Base-by-base conservation (phyloP, 2,797 vertebrate genomes). In the Bufotes viridis region DNA sequence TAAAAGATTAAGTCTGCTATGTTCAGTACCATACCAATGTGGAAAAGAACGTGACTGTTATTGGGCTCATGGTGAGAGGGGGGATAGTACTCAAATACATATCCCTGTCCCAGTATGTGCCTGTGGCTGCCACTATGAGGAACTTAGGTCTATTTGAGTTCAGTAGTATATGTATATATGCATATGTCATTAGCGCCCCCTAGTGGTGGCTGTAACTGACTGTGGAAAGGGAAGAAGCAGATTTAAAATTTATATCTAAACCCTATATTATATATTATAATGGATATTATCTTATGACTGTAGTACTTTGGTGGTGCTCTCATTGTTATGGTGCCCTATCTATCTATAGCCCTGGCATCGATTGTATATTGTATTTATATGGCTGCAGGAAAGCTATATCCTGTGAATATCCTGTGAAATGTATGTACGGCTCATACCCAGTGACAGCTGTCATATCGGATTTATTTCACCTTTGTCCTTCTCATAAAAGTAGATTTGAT, bases 361-460 rank as follows among this genome's bases (percentile, higher is more conserved):
- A 29, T 15, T 29, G 20, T 82, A 10, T 85, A 17, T 76, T 75
- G 12, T 74, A 22, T 81, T 67, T 69, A n/a, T 79, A 18, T 29
- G 15, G 17, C 53, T 78, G 2, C 17, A 3, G 65, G 51, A 57
- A 65, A 42, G 22, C 42, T 78, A 12, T 42, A 29, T 58, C 8
- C 75, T 24, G 18, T 20, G 29, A 67, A 26, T n/a, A 17, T 81
- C 13, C 18, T 53, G 13, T 29, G 49, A 75, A 61, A 75, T 75
- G 49, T 75, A 18, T 42, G 12, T 51, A 18, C 26, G 80, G 49
- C 49, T 74, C n/a, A 76, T 78, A 51, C 15, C 63, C 58, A 26
- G 53, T 84, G 76, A 81, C 87, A 88, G 76, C 87, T 88, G 87
- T 88, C 87, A 74, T 7, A 51, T 29, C 5, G 51, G 15, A 80